Base-by-base conservation (phyloP, 1,140 invertebrate genomes). In the Archivesica marissinica region DNA sequence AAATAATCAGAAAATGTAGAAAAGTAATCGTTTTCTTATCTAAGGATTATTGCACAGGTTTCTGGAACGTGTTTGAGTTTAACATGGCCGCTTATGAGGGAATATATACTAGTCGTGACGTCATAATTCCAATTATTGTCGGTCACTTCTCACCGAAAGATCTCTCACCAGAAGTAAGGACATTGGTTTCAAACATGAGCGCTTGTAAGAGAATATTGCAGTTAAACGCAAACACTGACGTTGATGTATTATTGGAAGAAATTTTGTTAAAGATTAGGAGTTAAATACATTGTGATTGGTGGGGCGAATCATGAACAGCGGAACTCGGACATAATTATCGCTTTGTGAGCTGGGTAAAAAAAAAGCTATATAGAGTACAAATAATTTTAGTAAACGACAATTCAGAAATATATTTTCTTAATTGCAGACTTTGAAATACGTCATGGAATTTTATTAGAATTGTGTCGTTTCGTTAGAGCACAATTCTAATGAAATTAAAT, bases 11-110 rank as follows among this genome's bases (percentile, higher is more conserved):
- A 47, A 47, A 7, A 47, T 47, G 41, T 17, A 47, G 17, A 47
- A 47, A 17, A 17, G 41, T 47, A 9, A 47, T 47, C 41, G 41
- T 47, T 47, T 47, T 47, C 17, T 17, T 47, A 9, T 7, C 7
- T 47, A 47, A 47, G 17, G 17, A 47, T 17, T 47, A 47, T 17
- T 47, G 41, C 41, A 47, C 7, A 47, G 41, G 17, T 9, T 47
- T 47, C 41, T 47, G 41, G 41, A 47, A 47, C 41, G 41, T 47
- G 41, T 47, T 47, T 47, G 41, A 47, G 17, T 47, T 47, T 17
- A 47, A 47, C 17, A 70, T 81, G 56, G 66, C 66, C 20, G 78
- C 59, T n/a, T 70, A 68, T 35, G 50, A 81, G n/a, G 78, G 66
- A 1, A 72, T 70, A 30, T 82, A 70, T 25, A 59, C 68, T 7